Percentiles rank a stretch among this genome's conserved stretches.
phyloP scores from a whole-genome alignment of 2,888 invertebrate species.

The Furcula furcula region DNA sequence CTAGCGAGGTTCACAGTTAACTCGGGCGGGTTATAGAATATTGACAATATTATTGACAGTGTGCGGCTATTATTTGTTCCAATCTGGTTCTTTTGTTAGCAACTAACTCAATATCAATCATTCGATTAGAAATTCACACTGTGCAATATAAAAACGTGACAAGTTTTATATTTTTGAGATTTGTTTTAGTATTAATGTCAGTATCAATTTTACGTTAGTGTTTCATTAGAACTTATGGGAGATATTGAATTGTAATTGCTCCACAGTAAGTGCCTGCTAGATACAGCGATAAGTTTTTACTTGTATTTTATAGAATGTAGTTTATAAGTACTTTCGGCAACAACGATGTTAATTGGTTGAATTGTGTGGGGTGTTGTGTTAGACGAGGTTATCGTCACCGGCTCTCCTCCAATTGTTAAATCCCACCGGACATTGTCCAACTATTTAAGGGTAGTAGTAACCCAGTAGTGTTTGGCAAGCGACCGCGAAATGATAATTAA shows the following conservation, averaged over 20 bases:
- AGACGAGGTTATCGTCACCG: too few relatives aligned
- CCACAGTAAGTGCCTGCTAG: conserved; percentile 67
- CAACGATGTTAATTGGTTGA: conserved; percentile 32
- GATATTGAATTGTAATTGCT: conserved; percentile 20
- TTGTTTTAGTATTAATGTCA: conserved; percentile 37
- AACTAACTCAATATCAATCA: not conserved
- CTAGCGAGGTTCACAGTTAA: too few relatives aligned
- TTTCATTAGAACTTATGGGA: conserved; percentile 17
- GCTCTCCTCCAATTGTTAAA: too few relatives aligned
- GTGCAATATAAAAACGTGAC: conserved; percentile 6
- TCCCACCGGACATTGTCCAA: too few relatives aligned
- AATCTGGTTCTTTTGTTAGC: too few relatives aligned
- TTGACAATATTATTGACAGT: too few relatives aligned
- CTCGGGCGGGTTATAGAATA: too few relatives aligned
- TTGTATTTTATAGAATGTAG: conserved; percentile 23
- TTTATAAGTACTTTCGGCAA: conserved; percentile 27
- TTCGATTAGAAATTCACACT: not conserved
- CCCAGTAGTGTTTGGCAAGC: too few relatives aligned
- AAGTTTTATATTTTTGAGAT: conserved; percentile 28
- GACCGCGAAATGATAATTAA: too few relatives aligned
- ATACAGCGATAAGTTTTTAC: conserved; percentile 34
- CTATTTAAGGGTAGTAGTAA: too few relatives aligned
- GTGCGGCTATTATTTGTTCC: too few relatives aligned
- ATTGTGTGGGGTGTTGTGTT: conserved; percentile 27
- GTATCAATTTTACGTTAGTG: conserved; percentile 16